phyloP scores from a whole-genome alignment of 2,888 invertebrate genomes.

The Baccha elongata region DNA sequence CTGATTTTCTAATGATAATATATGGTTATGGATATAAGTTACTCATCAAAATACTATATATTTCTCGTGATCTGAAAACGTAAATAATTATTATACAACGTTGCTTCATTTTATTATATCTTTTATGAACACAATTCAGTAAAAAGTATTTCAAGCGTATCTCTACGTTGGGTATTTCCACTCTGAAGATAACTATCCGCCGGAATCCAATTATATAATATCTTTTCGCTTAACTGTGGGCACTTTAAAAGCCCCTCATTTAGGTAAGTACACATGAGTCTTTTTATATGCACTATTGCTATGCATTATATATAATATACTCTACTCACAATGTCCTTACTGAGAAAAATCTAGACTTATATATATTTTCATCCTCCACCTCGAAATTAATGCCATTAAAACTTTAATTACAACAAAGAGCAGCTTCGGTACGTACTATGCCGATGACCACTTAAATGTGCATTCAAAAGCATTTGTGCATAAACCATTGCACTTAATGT shows the following conservation, averaged over 20 bases:
- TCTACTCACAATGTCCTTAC: not conserved
- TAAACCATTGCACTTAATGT: constrained; percentile 69
- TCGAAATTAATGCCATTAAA: constrained; percentile 57
- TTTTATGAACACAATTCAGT: too few relatives aligned
- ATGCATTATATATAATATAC: too few relatives aligned
- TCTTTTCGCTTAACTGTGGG: constrained; percentile 33
- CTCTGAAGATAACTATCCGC: not conserved
- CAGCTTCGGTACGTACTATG: constrained; percentile 12
- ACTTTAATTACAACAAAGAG: constrained; percentile 61
- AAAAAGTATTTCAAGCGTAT: too few relatives aligned
- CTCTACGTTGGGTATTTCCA: not conserved
- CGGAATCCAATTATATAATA: constrained; percentile 49
- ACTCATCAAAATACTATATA: too few relatives aligned
- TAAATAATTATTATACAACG: too few relatives aligned
- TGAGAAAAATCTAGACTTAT: constrained; percentile 25
- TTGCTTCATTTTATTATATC: too few relatives aligned
- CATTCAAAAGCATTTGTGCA: constrained; percentile 65
- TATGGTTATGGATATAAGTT: too few relatives aligned
- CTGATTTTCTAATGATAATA: too few relatives aligned
- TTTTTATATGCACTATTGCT: too few relatives aligned
- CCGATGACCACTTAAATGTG: constrained; percentile 58
- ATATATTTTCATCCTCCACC: constrained; percentile 1
- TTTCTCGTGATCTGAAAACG: too few relatives aligned
- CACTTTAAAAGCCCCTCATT: constrained; percentile 37
- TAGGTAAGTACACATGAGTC: too few relatives aligned